Evolutionary conservation across 2,113 vertebrate species (phyloP).

Genomic region (cat (Felis catus)): F.catus_Fca126_mat1.0 CM031418.1:83492501-83493000

Average conservation of each 20-base stretch:
- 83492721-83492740: constrained; percentile 51
- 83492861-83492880: constrained; percentile 60
- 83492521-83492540: constrained; percentile 29
- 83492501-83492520: constrained; percentile 20
- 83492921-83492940: constrained; percentile 41
- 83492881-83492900: constrained; percentile 74
- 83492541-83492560: neutral
- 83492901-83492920: constrained; percentile 66
- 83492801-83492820: constrained; percentile 74
- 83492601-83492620: neutral
- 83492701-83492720: constrained; percentile 49
- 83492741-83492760: constrained; percentile 36
- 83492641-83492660: neutral
- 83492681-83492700: constrained; percentile 66
- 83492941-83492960: neutral
- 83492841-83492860: constrained; percentile 50
- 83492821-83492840: constrained; percentile 37
- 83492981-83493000: neutral
- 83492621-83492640: neutral
- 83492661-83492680: constrained; percentile 44
- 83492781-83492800: constrained; percentile 52
- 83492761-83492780: constrained; percentile 79
- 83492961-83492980: constrained; percentile 38
- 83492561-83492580: too few relatives aligned
- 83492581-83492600: neutral